A percentile compares a stretch with the other conserved stretches of the same genome.
Evolutionary conservation across 1,140 invertebrate species (phyloP).

Genomic region (Rhopalosiphum maidis): DNA sequence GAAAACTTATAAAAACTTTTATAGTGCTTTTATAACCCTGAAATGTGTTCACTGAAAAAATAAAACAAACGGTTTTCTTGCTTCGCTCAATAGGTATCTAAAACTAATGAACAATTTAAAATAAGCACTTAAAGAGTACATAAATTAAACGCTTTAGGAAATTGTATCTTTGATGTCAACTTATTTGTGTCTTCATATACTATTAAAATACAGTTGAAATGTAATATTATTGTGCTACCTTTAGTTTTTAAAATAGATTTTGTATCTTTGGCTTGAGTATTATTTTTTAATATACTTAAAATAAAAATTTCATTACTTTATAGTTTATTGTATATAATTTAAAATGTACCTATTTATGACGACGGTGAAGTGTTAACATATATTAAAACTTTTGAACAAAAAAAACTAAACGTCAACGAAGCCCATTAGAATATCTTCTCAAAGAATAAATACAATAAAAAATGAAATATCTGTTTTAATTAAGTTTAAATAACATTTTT

Average conservation of each 20-base stretch:
- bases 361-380: too few species aligned
- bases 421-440: not conserved
- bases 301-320: too few species aligned
- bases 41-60: not conserved
- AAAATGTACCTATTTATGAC: too few species aligned
- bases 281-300: too few species aligned
- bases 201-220: too few species aligned
- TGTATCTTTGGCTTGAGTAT: too few species aligned
- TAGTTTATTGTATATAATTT: too few species aligned
- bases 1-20: not conserved
- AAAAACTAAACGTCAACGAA: too few species aligned
- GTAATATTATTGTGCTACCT: too few species aligned
- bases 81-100: not conserved
- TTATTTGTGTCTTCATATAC: not conserved
- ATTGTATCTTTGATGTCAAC: not conserved
- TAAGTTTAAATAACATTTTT: too few species aligned
- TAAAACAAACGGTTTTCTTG: not conserved
- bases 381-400: too few species aligned
- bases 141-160: not conserved
- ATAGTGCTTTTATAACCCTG: not conserved
- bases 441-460: not conserved
- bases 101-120: constrained; percentile 3
- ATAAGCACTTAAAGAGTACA: not conserved
- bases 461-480: not conserved
- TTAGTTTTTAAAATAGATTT: too few species aligned